Conservation (phyloP, 2,113 vertebrate species). For the Phyllopteryx taeniolatus region DNA sequence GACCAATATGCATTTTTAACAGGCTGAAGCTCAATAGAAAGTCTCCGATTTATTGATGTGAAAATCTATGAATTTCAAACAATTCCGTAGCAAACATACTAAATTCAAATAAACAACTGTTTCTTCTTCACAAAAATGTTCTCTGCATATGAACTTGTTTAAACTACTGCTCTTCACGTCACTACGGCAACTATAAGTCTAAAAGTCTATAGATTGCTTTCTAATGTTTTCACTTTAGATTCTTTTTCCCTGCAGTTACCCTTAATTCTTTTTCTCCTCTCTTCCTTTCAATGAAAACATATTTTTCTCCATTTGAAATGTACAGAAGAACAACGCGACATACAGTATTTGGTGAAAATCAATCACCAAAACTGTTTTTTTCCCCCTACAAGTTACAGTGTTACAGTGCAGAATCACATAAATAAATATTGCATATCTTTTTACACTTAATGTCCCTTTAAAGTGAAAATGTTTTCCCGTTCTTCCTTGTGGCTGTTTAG, state of each 20-base stretch:
- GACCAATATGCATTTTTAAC: too few relatives aligned
- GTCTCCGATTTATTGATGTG: too few relatives aligned
- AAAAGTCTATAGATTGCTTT: conserved; percentile 35
- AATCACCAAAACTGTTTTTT: neutral
- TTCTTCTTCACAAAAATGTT: conserved; percentile 5
- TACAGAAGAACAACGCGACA: conserved; percentile 3
- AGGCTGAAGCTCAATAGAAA: neutral
- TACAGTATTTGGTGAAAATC: neutral
- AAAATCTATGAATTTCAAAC: neutral
- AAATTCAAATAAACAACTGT: neutral
- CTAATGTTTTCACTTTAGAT: conserved; percentile 43
- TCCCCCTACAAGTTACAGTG: too few relatives aligned
- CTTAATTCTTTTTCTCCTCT: conserved; percentile 45
- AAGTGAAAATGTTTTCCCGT: too few relatives aligned
- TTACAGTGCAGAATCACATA: neutral
- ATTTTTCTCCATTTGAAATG: conserved; percentile 14
- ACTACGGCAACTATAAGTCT: conserved; percentile 60
- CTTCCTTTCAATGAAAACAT: conserved; percentile 31
- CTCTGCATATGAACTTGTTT: conserved; percentile 26
- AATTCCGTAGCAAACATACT: neutral
- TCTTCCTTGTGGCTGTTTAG: too few relatives aligned
- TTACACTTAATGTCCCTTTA: neutral
- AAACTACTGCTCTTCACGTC: conserved; percentile 50
- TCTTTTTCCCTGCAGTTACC: conserved; percentile 54
- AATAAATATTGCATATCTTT: conserved; percentile 8